Base-by-base conservation (phyloP, 2,888 invertebrate species). In the Hemithea aestivaria region DNA sequence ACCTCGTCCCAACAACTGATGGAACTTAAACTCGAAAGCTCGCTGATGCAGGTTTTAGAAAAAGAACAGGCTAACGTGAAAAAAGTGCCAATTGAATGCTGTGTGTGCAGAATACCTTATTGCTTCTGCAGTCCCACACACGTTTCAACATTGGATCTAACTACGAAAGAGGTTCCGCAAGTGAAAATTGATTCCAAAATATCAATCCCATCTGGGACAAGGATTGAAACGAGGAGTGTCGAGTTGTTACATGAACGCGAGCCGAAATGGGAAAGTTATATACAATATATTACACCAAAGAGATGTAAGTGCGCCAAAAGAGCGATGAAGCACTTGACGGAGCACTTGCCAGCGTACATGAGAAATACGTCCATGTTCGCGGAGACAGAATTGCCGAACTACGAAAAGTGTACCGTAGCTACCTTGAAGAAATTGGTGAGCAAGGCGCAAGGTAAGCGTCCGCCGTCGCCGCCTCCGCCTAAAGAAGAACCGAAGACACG, bases 321-420 rank as follows among this genome's bases (percentile, higher is more conserved):
- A 28, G 72, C 69, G 1, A 81, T 79, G 48, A 79, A 80, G 48
- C 64, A 74, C 53, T 62, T 83, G 22, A 25, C 54, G 16, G 76
- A 78, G 35, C 71, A 81, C 51, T 47, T 84, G 20, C 85, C 85
- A 1, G 50, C 70, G 2, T 85, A 84, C 38, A 84, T 84, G 84
- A 64, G 56, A 40, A 72, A 60, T 7, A 65, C 55, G 62, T 82
- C 82, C 1, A 39, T 22, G 9, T 84, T 54, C 43, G 69, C 68
- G 1, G 37, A 56, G 6, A 60, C 69, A 5, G 65, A 68, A 9
- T 51, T 83, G 32, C 74, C 71, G 0, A 56, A 77, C 42, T 85
- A 85, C 51, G 68, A 78, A 51, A 51, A 51, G 1, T 80, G 80
- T 51, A 53, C 72, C 2, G 2, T 73, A 0, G 38, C 44, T 7